A percentile compares a stretch with the other conserved stretches of the same genome.
These are phyloP conservation scores for Aspiorhynchus laticeps DNA, from an alignment of 2,113 vertebrate species.

Conservation along the genomic window DNA sequence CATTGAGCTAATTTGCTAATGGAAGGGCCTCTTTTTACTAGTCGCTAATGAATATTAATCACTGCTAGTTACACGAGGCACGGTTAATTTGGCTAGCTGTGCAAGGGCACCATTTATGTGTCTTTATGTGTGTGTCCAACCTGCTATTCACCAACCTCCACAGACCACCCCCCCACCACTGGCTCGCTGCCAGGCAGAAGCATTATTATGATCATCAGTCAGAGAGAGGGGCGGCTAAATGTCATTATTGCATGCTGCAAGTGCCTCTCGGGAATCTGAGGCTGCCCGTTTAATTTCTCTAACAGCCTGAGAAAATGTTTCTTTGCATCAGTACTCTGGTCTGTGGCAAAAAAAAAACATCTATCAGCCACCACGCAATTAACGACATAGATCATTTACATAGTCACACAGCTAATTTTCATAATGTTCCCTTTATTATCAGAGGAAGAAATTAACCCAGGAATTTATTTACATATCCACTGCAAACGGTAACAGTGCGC, in stretches of 20 bases:
- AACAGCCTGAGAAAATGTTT: constrained; percentile 75
- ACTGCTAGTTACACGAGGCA: constrained; percentile 61
- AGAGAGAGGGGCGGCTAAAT: constrained; percentile 73
- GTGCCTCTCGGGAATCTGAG: constrained; percentile 72
- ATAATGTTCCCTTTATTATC: constrained; percentile 99
- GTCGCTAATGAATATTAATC: constrained; percentile 76
- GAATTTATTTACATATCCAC: constrained; percentile 99
- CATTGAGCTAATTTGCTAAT: constrained; percentile 75
- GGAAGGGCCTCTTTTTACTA: constrained; percentile 69
- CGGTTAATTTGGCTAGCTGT: constrained; percentile 70
- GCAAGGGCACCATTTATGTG: constrained; percentile 60
- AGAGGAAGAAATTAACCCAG: constrained; percentile 99
- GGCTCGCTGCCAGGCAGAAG: constrained; percentile 71
- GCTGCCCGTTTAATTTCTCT: constrained; percentile 84
- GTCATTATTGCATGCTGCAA: constrained; percentile 74
- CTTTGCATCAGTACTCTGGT: constrained; percentile 76
- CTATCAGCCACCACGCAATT: constrained; percentile 85
- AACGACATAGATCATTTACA: constrained; percentile 98
- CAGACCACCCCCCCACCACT: constrained; percentile 66
- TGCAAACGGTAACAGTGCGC: constrained; percentile 98
- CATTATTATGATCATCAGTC: constrained; percentile 76
- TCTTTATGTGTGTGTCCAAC: constrained; percentile 57
- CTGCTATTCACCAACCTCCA: constrained; percentile 53
- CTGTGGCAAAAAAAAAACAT: constrained; percentile 71
- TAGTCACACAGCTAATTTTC: constrained; percentile 98